Evolutionary conservation across 2,113 vertebrate species (phyloP).

Genomic region (Mesocricetus auratus): DNA sequence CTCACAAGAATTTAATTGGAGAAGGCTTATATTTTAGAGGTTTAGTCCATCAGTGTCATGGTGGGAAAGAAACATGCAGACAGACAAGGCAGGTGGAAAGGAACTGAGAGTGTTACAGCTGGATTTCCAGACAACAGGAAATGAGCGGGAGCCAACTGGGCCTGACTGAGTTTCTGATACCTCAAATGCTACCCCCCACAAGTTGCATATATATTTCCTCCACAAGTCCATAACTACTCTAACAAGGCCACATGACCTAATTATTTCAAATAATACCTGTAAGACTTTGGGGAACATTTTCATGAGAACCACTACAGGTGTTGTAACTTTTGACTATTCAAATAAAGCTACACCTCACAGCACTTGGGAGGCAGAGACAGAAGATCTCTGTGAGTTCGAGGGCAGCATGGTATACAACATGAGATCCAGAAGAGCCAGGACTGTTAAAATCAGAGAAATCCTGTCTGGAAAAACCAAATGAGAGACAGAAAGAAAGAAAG

Average conservation of each 20-base stretch:
- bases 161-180: not conserved
- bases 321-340: not conserved
- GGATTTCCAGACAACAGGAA: not conserved
- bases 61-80: not conserved
- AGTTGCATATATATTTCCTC: not conserved
- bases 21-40: not conserved
- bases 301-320: not conserved
- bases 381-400: too few relatives aligned
- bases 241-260: not conserved
- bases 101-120: not conserved
- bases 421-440: too few relatives aligned
- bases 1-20: not conserved
- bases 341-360: not conserved
- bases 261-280: not conserved
- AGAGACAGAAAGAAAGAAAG: too few relatives aligned
- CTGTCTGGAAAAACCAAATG: too few relatives aligned
- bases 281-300: not conserved
- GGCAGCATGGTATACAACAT: too few relatives aligned
- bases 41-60: not conserved
- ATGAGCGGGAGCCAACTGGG: not conserved
- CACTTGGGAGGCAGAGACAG: too few relatives aligned
- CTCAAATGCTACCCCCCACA: not conserved
- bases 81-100: too few relatives aligned
- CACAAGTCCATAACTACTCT: not conserved
- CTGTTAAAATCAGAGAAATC: too few relatives aligned